Evolutionary conservation across 2,888 invertebrate species (phyloP).

Genomic region (Chloromyia formosa): DNA sequence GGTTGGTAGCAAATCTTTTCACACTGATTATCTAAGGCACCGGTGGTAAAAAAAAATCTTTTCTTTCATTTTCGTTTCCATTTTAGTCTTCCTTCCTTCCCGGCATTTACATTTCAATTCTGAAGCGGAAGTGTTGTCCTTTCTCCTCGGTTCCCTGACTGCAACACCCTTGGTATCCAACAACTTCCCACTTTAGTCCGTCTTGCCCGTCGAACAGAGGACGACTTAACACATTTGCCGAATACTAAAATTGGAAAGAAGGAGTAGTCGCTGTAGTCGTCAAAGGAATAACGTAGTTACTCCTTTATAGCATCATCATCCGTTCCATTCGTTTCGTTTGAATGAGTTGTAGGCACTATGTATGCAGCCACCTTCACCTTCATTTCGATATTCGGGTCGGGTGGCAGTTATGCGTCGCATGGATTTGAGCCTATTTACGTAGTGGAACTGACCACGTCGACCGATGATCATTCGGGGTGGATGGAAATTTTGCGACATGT

Average conservation of each 20-base stretch:
- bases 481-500: conserved; percentile 31
- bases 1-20: conserved; percentile 22
- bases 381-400: not conserved
- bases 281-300: not conserved
- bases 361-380: not conserved
- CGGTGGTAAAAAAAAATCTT: conserved; percentile 9
- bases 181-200: not conserved
- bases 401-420: not conserved
- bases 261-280: conserved; percentile 17
- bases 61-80: conserved; percentile 19
- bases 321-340: not conserved
- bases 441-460: not conserved
- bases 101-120: conserved; percentile 42
- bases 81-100: conserved; percentile 22
- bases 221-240: conserved; percentile 36
- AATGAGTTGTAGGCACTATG: conserved; percentile 16
- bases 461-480: not conserved
- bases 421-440: not conserved
- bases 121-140: conserved; percentile 18
- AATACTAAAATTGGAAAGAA: conserved; percentile 35
- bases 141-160: not conserved
- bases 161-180: not conserved
- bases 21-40: conserved; percentile 29
- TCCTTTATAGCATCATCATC: conserved; percentile 23
- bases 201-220: not conserved